Evolutionary conservation across 2,888 invertebrate genomes (phyloP), one percentile per base, ranked within the genome.

Genomic region (Drosophila paramelanica): DNA sequence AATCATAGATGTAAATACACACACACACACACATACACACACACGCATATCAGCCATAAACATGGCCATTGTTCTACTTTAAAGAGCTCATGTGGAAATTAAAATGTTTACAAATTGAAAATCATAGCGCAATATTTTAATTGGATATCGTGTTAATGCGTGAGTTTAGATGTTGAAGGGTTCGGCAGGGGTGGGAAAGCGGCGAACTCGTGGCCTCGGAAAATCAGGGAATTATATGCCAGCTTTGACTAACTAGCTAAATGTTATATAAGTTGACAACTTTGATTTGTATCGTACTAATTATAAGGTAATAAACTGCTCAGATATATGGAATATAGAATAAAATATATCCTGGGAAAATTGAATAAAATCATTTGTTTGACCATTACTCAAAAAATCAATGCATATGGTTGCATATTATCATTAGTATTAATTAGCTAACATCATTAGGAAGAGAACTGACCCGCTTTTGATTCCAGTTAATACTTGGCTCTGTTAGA

Each of bases 71-170:
- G 79, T 70, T 70, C 23, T 10, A 46, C 25, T 53, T 74, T 61
- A 70, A 80, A 65, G 39, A 52, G 46, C 39, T 45, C 46, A 33
- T 27, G 56, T 56, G 53, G 49, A 71, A 80, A 71, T 74, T 69
- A 65, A 68, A 76, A 67, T 86, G 71, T 77, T 70, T 67, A 61
- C 74, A 46, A 45, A 55, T 72, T 66, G 46, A 73, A 66, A 84
- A 82, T 79, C 88, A 86, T 79, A 64, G 83, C 88, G 89, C 47
- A 80, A 73, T 86, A 79, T 84, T 88, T 84, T 84, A 84, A 84
- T 84, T 84, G 87, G 83, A 75, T 59, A 69, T 69, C 49, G 52
- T 43, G 65, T 38, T 66, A 78, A 73, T 68, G 65, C 65, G 27
- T 61, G 25, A n/a, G 8, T 23, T 39, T 53, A 25, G 6, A 27